These are phyloP conservation scores for Microcebus ravelobensis DNA, from an alignment of 2,113 vertebrate genomes.

Conservation along the genomic window DNA sequence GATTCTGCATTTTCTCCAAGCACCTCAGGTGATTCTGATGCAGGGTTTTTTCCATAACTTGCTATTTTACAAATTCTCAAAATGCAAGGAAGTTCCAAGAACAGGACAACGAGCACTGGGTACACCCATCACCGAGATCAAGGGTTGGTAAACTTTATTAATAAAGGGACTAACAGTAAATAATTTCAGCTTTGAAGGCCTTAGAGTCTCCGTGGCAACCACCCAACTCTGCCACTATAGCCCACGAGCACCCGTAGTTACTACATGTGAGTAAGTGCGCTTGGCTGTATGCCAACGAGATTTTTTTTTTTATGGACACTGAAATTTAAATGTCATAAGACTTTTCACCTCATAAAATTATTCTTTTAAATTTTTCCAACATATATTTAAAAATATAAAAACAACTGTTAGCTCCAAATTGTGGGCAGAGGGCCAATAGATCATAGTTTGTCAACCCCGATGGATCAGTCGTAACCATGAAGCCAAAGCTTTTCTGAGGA, in stretches of 20 bases:
- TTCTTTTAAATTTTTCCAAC: conserved; percentile 26
- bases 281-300: neutral
- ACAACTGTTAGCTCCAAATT: neutral
- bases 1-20: neutral
- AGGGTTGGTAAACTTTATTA: neutral
- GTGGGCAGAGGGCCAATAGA: neutral
- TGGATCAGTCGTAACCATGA: neutral
- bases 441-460: neutral
- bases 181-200: neutral
- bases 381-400: neutral
- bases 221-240: neutral
- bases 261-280: neutral
- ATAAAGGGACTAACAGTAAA: neutral
- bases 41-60: neutral
- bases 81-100: neutral
- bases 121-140: neutral
- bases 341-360: conserved; percentile 7
- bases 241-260: no score
- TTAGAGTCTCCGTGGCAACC: neutral
- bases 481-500: neutral
- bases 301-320: neutral
- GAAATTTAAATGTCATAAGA: neutral
- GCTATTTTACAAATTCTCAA: conserved; percentile 3
- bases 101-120: neutral
- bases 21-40: neutral